Percentiles rank a stretch among this genome's conserved stretches.
Evolutionary conservation across 2,113 vertebrate species (phyloP).

Genomic region (Abramis brama): DNA sequence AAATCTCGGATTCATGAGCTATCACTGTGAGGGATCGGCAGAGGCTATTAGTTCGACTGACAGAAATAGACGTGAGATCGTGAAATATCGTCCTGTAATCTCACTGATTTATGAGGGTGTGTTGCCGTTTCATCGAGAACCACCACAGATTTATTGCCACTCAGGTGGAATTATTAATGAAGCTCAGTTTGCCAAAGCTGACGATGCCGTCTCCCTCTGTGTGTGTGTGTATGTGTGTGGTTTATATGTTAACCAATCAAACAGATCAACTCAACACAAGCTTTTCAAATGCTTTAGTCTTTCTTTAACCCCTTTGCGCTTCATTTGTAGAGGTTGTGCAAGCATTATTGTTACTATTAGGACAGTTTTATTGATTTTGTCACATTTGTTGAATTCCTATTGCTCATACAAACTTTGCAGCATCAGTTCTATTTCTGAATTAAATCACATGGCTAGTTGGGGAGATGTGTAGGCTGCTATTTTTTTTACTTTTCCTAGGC

Average conservation of each 20-base stretch:
- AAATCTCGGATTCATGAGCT: constrained; percentile 86
- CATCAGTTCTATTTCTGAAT: not conserved
- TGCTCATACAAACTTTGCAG: not conserved
- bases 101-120: constrained; percentile 91
- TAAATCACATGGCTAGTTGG: not conserved
- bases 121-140: constrained; percentile 87
- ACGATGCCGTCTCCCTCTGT: not conserved
- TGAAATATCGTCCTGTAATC: constrained; percentile 92
- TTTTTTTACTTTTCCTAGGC: not conserved
- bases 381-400: not conserved
- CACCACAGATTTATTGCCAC: constrained; percentile 91
- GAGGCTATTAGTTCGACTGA: constrained; percentile 90
- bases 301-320: not conserved
- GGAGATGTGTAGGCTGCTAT: not conserved
- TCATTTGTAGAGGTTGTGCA: not conserved
- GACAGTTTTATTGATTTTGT: not conserved
- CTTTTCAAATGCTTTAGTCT: not conserved
- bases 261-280: not conserved
- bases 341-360: not conserved
- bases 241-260: not conserved
- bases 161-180: constrained; percentile 93
- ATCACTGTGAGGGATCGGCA: constrained; percentile 84
- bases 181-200: constrained; percentile 88
- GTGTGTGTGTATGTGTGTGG: not conserved
- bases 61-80: constrained; percentile 88